Base-by-base conservation (phyloP, 2,113 vertebrate genomes). In the Poeciliopsis occidentalis region DNA sequence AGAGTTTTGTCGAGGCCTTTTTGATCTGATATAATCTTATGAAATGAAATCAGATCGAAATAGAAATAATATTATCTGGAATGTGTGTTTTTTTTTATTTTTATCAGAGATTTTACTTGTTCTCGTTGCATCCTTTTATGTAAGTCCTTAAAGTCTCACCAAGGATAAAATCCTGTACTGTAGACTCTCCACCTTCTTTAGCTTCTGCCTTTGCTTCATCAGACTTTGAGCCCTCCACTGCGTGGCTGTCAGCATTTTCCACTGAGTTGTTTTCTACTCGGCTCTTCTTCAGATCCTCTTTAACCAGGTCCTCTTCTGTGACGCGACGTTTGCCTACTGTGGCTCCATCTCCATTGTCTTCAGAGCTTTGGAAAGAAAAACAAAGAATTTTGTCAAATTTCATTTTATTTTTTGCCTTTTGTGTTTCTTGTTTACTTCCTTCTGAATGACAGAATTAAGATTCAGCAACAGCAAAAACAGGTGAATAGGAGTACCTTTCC, bases 271-370 rank as follows among this genome's bases (percentile, higher is more conserved):
- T 61, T 5, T 94, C 94, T 81, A 92, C 87, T 54, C 90, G 84
- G 85, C 91, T 95, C 74, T 95, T 96, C 64, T 95, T 95, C 2
- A 83, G 90, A 67, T 94, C 92, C 30, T 96, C 94, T 67, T 93
- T 94, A 41, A 77, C 57, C 67, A 79, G 68, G 39, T 85, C 76
- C 86, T 93, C 94, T 39, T 91, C 89, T 0, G 83, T 85, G 78
- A 91, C 92, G 8, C 37, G 47, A 0, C 80, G 89, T 81, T 95
- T 95, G 69, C 92, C 95, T 84, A 85, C 93, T 24, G 67, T 39
- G 8, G 89, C 82, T n/a, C 54, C 77, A n/a, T 83, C 85, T 19
- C 60, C 31, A 17, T 69, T 88, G 70, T 94, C 91, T 81, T 91
- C 83, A 51, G 81, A 85, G 79, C 92, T 94, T n/a, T 22, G 75